Base-by-base conservation (phyloP, 2,797 vertebrate species). In the Melanotaenia trifasciata region DNA sequence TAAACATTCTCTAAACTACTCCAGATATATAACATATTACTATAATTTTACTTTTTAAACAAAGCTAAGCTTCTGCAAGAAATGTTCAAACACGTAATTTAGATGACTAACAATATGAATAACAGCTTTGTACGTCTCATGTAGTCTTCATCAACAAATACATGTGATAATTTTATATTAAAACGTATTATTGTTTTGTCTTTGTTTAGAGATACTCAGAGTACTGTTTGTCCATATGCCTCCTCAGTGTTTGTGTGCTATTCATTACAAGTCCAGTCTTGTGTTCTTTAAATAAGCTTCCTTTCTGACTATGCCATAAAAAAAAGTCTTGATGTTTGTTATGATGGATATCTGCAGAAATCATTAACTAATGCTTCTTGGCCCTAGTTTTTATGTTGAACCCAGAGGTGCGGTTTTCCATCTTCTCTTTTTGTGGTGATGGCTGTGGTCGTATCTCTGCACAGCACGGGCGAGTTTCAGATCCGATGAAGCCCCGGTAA, bases 401-500 rank as follows among this genome's bases (percentile, higher is more conserved):
- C 54, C 24, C 71, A 67, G 68, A 64, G 51, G 73, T 74, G 51
- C 75, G 58, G 5, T 76, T 45, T 72, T 24, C 79, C 80, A 54
- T 73, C 69, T 76, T 81, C 22, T 79, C 56, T 72, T 38, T 76
- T 56, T 80, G 33, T 81, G 51, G 47, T 88, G 79, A 87, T 67
- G 69, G 71, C 63, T 87, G 72, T 81, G 80, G 81, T 96, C 84
- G 87, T 92, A 62, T 78, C 90, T 89, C 83, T 86, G 86, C 94
- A 81, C 96, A 99, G 98, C 95, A 82, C 96, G 95, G 82, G 91
- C 95, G 66, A 93, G 94, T 81, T 95, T 97, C 79, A 96, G 95
- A 90, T 94, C 96, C 28, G 84, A 95, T 57, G 97, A 99, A 60
- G 96, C 95, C 67, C 96, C 97, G 33, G 95, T 96, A 89, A 97